A percentile compares a stretch with the other conserved stretches of the same genome.
These are phyloP conservation scores for Acridotheres tristis DNA, from an alignment of 2,797 vertebrate genomes.

Conservation along the genomic window DNA sequence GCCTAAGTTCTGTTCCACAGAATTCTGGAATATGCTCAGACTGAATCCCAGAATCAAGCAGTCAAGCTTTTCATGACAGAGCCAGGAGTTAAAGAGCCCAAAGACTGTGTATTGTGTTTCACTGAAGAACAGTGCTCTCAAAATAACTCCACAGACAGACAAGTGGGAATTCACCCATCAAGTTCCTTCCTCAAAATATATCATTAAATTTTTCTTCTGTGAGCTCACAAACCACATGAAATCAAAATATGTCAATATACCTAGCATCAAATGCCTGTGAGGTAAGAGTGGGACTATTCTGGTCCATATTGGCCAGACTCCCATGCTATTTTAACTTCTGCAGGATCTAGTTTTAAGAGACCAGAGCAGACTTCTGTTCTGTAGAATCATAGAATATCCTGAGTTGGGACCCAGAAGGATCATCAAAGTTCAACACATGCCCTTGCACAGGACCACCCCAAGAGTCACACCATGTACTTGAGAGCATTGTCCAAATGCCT, in stretches of 20 bases:
- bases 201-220: not conserved
- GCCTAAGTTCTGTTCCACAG: not conserved
- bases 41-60: not conserved
- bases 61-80: not conserved
- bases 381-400: not conserved
- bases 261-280: not conserved
- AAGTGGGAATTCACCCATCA: not conserved
- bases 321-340: not conserved
- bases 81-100: not conserved
- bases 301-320: not conserved
- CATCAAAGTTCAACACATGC: not conserved
- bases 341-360: not conserved
- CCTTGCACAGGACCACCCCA: not conserved
- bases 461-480: not conserved
- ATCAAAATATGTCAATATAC: not conserved
- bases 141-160: not conserved
- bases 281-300: not conserved
- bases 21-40: not conserved
- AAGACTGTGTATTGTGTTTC: not conserved
- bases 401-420: not conserved
- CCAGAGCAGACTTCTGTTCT: not conserved
- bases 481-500: not conserved
- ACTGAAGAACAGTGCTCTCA: not conserved
- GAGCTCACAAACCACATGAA: not conserved
- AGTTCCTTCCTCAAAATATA: not conserved